phyloP scores from a whole-genome alignment of 1,140 invertebrate species.

The Piezodorus guildinii region DNA sequence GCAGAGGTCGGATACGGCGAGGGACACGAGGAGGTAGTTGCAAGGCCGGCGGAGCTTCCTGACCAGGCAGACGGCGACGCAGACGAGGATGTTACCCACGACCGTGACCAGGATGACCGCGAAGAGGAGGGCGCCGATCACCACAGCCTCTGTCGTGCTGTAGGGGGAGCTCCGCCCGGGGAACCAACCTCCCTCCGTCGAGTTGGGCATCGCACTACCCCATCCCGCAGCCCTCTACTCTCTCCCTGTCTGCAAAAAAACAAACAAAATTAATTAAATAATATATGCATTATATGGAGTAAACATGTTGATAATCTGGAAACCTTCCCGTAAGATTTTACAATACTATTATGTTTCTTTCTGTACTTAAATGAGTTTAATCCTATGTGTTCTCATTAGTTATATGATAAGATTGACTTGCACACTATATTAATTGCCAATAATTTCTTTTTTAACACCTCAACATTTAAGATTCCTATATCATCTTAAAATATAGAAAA shows the following conservation, averaged over 20 bases:
- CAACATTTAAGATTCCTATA: no score
- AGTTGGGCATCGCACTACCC: constrained; percentile 11
- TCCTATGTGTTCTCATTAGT: no score
- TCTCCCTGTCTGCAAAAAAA: neutral
- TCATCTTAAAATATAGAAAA: no score
- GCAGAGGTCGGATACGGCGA: constrained; percentile 79
- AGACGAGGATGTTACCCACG: constrained; percentile 81
- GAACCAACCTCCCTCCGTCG: constrained; percentile 17
- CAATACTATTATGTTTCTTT: no score
- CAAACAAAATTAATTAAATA: neutral
- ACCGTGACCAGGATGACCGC: constrained; percentile 68
- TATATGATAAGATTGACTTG: no score
- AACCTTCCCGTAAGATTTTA: no score
- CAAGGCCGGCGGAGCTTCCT: constrained; percentile 69
- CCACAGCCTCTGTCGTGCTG: constrained; percentile 45
- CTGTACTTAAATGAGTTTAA: no score
- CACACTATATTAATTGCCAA: no score
- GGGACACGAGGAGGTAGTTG: constrained; percentile 79
- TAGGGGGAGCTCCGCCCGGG: constrained; percentile 31
- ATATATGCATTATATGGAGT: neutral
- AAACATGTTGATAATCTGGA: no score
- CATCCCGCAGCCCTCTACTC: neutral
- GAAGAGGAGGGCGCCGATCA: constrained; percentile 57
- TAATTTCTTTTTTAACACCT: no score
- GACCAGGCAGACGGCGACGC: constrained; percentile 74